These are phyloP conservation scores for Onychomys leucogaster DNA, from an alignment of 2,797 vertebrate genomes.

Conservation along the genomic window DNA sequence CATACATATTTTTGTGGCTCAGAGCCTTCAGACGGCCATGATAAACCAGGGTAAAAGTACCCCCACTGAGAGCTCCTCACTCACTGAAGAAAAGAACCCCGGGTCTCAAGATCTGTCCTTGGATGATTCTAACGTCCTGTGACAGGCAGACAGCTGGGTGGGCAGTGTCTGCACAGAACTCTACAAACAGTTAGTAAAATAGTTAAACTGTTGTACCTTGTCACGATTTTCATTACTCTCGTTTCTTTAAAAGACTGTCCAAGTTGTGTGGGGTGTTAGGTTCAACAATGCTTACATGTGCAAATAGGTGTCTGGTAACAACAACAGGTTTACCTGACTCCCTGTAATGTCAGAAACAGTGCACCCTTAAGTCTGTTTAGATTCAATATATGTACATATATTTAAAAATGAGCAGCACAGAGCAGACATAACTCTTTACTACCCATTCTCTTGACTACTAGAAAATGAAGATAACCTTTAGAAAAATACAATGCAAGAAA, in stretches of 20 bases:
- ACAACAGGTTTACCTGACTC: constrained; percentile 14
- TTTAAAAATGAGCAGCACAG: constrained; percentile 62
- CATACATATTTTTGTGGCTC: constrained; percentile 27
- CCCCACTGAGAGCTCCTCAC: neutral
- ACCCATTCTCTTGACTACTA: constrained; percentile 60
- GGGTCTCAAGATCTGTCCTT: neutral
- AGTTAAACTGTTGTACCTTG: constrained; percentile 5
- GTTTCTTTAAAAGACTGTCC: constrained; percentile 40
- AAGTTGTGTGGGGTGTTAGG: constrained; percentile 46
- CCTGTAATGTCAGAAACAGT: constrained; percentile 58
- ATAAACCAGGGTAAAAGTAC: neutral
- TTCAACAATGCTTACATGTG: neutral
- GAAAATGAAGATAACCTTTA: constrained; percentile 85
- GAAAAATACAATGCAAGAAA: constrained; percentile 89
- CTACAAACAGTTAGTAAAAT: constrained; percentile 53
- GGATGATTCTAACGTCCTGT: constrained; percentile 46
- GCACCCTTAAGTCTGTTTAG: neutral
- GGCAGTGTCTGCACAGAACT: constrained; percentile 26
- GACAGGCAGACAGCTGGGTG: constrained; percentile 22
- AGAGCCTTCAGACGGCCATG: constrained; percentile 3
- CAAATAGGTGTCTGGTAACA: constrained; percentile 12
- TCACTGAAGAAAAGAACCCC: neutral
- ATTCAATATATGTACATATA: neutral
- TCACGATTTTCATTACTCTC: constrained; percentile 45
- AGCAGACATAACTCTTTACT: constrained; percentile 54